These are phyloP conservation scores for Halcyon badia DNA, from an alignment of 2,797 vertebrate genomes.

Conservation along the genomic window DNA sequence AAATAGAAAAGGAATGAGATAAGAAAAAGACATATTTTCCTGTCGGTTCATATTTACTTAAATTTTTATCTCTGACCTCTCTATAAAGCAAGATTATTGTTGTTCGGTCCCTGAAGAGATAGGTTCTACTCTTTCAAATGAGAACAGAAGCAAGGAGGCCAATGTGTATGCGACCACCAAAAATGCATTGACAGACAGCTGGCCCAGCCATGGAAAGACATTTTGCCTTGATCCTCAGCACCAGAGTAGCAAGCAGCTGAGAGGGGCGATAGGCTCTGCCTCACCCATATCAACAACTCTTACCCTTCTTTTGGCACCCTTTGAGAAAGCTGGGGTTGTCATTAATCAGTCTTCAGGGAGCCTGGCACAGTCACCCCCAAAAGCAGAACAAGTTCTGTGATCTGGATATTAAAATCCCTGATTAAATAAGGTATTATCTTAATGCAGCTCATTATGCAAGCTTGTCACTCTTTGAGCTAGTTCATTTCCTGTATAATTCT, in stretches of 20 bases:
- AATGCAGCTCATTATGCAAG: background rate
- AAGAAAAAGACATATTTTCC: conserved; percentile 57
- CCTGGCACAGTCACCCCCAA: background rate
- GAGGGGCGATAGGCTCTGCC: background rate
- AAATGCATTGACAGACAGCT: background rate
- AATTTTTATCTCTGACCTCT: conserved; percentile 56
- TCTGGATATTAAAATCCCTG: background rate
- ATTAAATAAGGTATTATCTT: background rate
- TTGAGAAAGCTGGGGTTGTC: background rate
- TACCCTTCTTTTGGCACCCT: fast-evolving
- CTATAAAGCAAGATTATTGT: conserved; percentile 8
- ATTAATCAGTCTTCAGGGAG: background rate
- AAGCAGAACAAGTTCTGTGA: background rate
- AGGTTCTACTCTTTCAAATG: background rate
- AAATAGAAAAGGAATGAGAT: conserved; percentile 58
- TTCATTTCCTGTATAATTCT: background rate
- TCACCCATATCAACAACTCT: background rate
- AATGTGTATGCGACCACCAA: background rate
- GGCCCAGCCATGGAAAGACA: background rate
- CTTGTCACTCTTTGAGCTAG: background rate
- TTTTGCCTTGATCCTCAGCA: background rate
- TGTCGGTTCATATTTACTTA: conserved; percentile 36
- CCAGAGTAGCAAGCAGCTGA: background rate
- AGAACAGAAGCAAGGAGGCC: background rate
- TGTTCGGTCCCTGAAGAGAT: background rate